phyloP scores from a whole-genome alignment of 2,113 vertebrate genomes.

The Macroglossus sobrinus region DNA sequence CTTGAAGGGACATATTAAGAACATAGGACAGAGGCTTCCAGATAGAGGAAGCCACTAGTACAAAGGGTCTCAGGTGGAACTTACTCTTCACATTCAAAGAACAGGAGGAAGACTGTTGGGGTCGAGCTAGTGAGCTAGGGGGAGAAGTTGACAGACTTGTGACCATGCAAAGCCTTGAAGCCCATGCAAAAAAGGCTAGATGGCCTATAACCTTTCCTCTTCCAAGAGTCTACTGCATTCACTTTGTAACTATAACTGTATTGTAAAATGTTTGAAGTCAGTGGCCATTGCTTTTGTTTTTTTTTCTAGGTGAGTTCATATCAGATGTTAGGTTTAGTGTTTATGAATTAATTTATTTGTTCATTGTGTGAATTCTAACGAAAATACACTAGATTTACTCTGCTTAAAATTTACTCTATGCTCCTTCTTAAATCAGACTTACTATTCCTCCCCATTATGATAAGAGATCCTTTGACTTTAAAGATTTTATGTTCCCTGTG shows the following conservation, averaged over 20 bases:
- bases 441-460: background rate
- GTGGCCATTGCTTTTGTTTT: background rate
- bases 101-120: background rate
- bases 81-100: background rate
- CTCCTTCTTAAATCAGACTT: background rate
- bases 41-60: background rate
- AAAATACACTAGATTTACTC: background rate
- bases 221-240: background rate
- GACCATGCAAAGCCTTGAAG: background rate
- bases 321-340: background rate
- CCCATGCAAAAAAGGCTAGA: background rate
- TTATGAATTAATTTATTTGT: background rate
- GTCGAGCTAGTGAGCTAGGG: background rate
- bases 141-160: too few relatives aligned
- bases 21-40: background rate
- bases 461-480: background rate
- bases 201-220: background rate
- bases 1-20: background rate
- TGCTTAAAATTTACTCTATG: background rate
- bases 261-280: background rate
- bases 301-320: background rate
- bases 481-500: background rate
- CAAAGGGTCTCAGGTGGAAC: background rate
- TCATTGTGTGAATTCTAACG: background rate
- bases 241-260: background rate